Evolutionary conservation across 2,797 vertebrate genomes (phyloP).

Genomic region (Sebastes nivosus): DNA sequence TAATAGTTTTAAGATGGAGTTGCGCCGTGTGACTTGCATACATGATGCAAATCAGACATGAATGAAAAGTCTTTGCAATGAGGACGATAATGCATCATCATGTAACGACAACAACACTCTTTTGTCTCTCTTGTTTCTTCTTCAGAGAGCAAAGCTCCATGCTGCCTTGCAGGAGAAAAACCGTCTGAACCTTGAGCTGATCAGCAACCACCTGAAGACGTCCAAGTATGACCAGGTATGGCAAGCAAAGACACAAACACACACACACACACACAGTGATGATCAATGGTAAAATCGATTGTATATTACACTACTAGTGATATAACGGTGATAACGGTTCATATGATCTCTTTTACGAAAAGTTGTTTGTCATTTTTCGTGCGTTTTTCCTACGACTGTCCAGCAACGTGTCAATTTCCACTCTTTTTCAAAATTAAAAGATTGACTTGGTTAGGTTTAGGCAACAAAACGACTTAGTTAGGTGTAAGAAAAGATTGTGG

Average conservation of each 20-base stretch:
- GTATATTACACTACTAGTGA: constrained; percentile 3
- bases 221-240: constrained; percentile 86
- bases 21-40: constrained; percentile 16
- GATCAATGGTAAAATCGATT: neutral
- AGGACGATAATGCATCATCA: constrained; percentile 2
- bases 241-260: neutral
- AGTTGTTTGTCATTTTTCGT: too few relatives aligned
- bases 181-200: constrained; percentile 81
- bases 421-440: too few relatives aligned
- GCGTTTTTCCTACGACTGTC: too few relatives aligned
- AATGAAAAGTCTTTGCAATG: constrained; percentile 4
- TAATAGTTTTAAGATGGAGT: constrained; percentile 61
- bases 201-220: constrained; percentile 74
- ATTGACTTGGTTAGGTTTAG: too few relatives aligned
- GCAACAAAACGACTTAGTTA: too few relatives aligned
- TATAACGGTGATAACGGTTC: neutral
- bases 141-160: constrained; percentile 86
- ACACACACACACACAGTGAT: neutral
- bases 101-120: constrained; percentile 7
- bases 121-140: constrained; percentile 4
- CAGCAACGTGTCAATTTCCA: too few relatives aligned
- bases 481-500: rapidly evolving
- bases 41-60: constrained; percentile 17
- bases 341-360: too few relatives aligned
- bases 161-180: constrained; percentile 80